Base-by-base conservation (phyloP, 1,140 invertebrate species). In the Sinella curviseta region DNA sequence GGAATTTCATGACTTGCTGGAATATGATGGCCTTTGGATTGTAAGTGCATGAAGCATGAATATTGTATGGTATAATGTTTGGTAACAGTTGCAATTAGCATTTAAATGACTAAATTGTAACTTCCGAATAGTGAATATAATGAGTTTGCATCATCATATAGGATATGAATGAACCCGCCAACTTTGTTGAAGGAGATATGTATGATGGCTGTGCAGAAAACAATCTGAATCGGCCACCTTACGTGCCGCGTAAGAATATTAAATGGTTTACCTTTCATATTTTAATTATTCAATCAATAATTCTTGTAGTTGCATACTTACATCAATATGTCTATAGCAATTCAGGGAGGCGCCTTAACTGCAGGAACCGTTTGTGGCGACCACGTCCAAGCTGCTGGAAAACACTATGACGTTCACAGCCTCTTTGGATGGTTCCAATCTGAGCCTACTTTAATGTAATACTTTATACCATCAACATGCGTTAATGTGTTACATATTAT, bases 81-180 rank as follows among this genome's bases (percentile, higher is more conserved):
- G n/a, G n/a, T 16, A 54, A n/a, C n/a, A 54, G 80, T 28, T 65
- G 54, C 39, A n/a, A n/a, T n/a, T n/a, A n/a, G n/a, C n/a, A n/a
- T 67, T 31, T 36, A 31, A 17, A 55, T 57, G 34, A 0, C 30
- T 80, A 48, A 57, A 33, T 75, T 73, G 34, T 81, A 8, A 8
- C 4, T 48, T 48, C 39, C 39, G 17, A 48, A 48, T 48, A 17
- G 17, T 48, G 17, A 8, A 8, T 48, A 8, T 48, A 48, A 48
- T 78, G 26, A 17, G 1, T 24, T 55, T 67, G 36, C 20, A 17
- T 8, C n/a, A 12, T 80, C 65, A 36, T 82, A 1, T n/a, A 88
- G 88, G 88, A 89, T 82, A 89, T 88, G 88, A 88, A 88, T 78
- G 87, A 88, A 79, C 87, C 87, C n/a, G 86, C 87, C 14, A 87